Evolutionary conservation across 1,140 invertebrate genomes (phyloP), one percentile per base, ranked within the genome.

Genomic region (Homalodisca vitripennis): DNA sequence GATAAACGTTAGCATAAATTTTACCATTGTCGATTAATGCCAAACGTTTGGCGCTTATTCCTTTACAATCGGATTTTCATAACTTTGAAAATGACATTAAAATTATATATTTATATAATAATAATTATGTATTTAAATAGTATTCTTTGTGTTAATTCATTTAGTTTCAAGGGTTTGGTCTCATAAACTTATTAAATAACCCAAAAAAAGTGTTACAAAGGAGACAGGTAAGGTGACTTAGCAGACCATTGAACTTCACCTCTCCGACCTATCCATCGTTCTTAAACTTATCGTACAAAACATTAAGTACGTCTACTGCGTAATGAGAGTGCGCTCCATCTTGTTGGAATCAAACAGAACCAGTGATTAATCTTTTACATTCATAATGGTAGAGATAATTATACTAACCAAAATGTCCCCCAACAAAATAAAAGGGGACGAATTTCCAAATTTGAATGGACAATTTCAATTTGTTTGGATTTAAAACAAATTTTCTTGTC

Each of bases 121-220:
- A n/a, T n/a, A n/a, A n/a, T n/a, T n/a, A n/a, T n/a, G n/a, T n/a
- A n/a, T n/a, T n/a, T n/a, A n/a, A n/a, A n/a, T 60, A 60, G 24
- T 60, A 60, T 60, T 60, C 55, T 60, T 60, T 60, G 55, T 29
- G 10, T 29, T 60, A 60, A 60, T 20, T 60, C 29, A 31, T 60
- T 60, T 60, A 60, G 24, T 20, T 60, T 20, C 12, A 13, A 17
- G 29, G 29, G 29, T 22, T 60, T 60, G 24, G 55, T 60, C 24
- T 60, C 10, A n/a, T 60, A 60, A 60, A 60, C 55, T 29, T 60
- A 27, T n/a, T 60, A 2, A 27, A 27, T 60, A 17, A 60, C 78
- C 79, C 77, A 80, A 26, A 77, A 72, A 73, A 79, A 79, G 76
- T 78, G 82, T 75, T 82, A 78, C 29, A 77, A 67, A 32, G 77